phyloP scores from a whole-genome alignment of 1,140 invertebrate genomes.

The Drosophila parvula region DNA sequence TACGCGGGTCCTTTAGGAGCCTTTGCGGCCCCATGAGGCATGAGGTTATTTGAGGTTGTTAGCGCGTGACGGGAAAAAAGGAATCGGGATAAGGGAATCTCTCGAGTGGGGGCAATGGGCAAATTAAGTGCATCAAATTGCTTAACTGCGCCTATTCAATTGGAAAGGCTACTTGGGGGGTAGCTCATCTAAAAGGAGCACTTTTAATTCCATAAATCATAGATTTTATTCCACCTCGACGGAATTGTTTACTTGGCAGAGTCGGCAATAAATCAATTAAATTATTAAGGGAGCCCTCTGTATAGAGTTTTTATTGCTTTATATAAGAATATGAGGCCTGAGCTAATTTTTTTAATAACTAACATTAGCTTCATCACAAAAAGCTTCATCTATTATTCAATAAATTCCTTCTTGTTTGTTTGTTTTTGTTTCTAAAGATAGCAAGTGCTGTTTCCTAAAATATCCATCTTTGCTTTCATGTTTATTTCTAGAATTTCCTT shows the following conservation, averaged over 20 bases:
- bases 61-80: slow-evolving; percentile 46
- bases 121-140: slow-evolving; percentile 69
- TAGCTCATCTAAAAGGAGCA: slow-evolving; percentile 6
- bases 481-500: slow-evolving; percentile 33
- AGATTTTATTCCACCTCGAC: background rate
- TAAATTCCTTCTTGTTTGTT: background rate
- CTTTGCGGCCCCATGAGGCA: slow-evolving; percentile 13
- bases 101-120: slow-evolving; percentile 26
- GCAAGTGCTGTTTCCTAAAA: background rate
- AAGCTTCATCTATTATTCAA: no score
- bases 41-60: slow-evolving; percentile 49
- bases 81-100: slow-evolving; percentile 28
- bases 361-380: background rate
- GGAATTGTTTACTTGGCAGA: background rate
- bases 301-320: no score
- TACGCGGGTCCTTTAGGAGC: background rate
- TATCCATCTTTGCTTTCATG: slow-evolving; percentile 5
- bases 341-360: background rate
- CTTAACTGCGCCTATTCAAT: slow-evolving; percentile 62
- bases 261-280: slow-evolving; percentile 1
- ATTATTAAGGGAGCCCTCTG: background rate
- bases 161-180: slow-evolving; percentile 38
- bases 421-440: background rate
- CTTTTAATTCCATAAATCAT: slow-evolving; percentile 5
- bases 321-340: background rate